Evolutionary conservation across 2,888 invertebrate species (phyloP).

Genomic region (Conchocele bisecta): DNA sequence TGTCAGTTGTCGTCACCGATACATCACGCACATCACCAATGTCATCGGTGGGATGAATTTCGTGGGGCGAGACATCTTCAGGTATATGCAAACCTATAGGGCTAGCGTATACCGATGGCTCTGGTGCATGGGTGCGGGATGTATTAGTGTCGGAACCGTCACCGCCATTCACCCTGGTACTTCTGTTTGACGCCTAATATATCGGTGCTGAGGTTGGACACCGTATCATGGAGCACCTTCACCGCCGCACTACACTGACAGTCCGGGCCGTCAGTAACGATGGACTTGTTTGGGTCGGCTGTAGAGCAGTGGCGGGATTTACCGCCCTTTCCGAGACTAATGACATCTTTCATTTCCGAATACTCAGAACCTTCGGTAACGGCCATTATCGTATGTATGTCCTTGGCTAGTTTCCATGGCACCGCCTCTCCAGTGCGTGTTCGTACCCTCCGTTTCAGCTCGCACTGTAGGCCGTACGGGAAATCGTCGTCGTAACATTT

Average conservation of each 20-base stretch:
- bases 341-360: neutral
- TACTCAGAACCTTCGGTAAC: conserved; percentile 2
- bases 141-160: no score
- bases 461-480: neutral
- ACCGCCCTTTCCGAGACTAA: neutral
- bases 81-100: no score
- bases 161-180: no score
- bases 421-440: neutral
- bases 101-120: no score
- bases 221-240: neutral
- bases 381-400: conserved; percentile 1
- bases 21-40: no score
- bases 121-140: no score
- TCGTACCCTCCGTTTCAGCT: conserved; percentile 4
- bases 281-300: neutral
- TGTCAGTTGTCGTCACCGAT: no score
- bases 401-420: neutral
- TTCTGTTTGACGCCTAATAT: neutral
- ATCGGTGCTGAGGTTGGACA: neutral
- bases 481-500: neutral
- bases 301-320: neutral
- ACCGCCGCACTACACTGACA: no score
- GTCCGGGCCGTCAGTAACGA: neutral
- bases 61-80: no score
- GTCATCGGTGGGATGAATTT: no score